phyloP scores from a whole-genome alignment of 1,140 invertebrate genomes.

The Diorhabda elongata region DNA sequence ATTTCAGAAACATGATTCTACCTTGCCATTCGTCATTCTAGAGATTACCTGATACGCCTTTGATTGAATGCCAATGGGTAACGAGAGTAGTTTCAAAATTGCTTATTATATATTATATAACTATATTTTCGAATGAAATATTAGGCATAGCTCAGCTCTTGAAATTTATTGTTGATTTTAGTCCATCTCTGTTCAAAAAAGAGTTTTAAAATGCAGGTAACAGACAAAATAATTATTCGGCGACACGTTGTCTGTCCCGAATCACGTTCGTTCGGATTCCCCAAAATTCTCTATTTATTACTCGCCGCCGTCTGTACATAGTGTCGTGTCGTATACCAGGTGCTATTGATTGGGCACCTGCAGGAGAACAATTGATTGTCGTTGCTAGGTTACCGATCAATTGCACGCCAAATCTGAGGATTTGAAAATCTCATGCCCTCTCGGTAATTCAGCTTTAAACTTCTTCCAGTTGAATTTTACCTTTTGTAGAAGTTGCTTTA shows the following conservation, averaged over 20 bases:
- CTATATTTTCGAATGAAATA: no score
- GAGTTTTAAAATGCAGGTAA: constrained; percentile 2
- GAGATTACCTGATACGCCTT: no score
- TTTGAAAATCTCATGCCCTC: constrained; percentile 45
- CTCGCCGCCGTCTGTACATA: background rate
- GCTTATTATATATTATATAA: no score
- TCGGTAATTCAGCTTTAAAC: constrained; percentile 14
- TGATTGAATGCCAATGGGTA: no score
- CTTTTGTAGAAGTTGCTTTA: constrained; percentile 4
- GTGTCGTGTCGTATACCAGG: constrained; percentile 35
- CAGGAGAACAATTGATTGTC: constrained; percentile 44
- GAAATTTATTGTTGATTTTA: background rate
- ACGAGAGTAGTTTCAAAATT: no score
- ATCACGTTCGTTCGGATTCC: constrained; percentile 13
- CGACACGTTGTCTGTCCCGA: constrained; percentile 16
- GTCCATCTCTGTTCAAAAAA: background rate
- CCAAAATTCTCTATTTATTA: constrained; percentile 18
- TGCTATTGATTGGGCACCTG: constrained; percentile 47
- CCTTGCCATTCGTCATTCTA: no score
- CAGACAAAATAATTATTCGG: constrained; percentile 16
- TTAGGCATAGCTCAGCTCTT: no score
- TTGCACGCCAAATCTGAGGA: constrained; percentile 42
- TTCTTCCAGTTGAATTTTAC: constrained; percentile 3
- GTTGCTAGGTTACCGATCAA: constrained; percentile 44
- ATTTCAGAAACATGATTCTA: no score